A percentile compares a stretch with the other conserved stretches of the same genome.
Evolutionary conservation across 2,888 invertebrate genomes (phyloP).

Genomic region (Mythimna lalbum): DNA sequence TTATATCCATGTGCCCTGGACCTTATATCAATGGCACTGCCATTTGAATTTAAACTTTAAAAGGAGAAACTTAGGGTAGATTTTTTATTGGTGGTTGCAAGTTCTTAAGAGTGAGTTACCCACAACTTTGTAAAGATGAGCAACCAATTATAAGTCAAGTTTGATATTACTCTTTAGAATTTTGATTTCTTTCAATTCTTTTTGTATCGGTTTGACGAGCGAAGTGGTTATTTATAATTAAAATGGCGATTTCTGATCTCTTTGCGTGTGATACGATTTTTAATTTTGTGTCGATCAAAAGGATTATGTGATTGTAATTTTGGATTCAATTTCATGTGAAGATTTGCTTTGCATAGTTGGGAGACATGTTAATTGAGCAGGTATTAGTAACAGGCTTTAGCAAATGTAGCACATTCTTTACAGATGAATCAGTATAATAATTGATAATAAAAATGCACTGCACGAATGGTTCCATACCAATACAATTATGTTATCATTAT

Average conservation of each 20-base stretch:
- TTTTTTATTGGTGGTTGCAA: constrained; percentile 39
- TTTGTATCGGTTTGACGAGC: constrained; percentile 80
- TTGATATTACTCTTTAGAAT: constrained; percentile 87
- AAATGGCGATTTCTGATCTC: constrained; percentile 83
- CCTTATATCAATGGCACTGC: constrained; percentile 68
- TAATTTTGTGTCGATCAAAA: constrained; percentile 85
- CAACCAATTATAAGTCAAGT: constrained; percentile 88
- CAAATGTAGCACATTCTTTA: not conserved
- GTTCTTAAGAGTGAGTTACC: constrained; percentile 67
- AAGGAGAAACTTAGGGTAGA: not conserved
- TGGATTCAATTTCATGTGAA: constrained; percentile 57
- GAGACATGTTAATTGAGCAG: constrained; percentile 3
- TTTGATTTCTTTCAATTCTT: constrained; percentile 88
- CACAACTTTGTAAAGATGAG: constrained; percentile 78
- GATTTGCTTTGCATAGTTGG: constrained; percentile 22
- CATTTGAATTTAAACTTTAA: constrained; percentile 65
- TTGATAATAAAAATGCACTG: not conserved
- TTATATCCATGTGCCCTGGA: constrained; percentile 77
- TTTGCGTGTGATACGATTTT: constrained; percentile 74
- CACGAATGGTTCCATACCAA: too few species aligned
- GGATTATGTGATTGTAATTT: constrained; percentile 70
- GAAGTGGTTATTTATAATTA: constrained; percentile 85
- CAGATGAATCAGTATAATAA: not conserved
- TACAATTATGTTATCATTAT: too few species aligned
- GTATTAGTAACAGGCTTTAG: not conserved